These are phyloP conservation scores for Iselma pallidipennis DNA, from an alignment of 2,888 invertebrate genomes.

Conservation along the genomic window DNA sequence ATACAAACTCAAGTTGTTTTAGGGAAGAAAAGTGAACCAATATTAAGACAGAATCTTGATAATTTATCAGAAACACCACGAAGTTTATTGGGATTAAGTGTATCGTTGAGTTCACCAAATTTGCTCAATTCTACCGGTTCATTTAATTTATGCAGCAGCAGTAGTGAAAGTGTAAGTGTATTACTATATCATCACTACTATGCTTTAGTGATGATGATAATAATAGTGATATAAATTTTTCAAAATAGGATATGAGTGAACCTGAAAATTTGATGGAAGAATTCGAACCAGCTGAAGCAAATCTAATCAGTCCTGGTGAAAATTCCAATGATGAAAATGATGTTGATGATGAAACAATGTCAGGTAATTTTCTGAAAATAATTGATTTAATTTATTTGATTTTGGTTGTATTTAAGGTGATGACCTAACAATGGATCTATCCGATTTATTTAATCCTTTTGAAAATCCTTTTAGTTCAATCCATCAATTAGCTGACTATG, in stretches of 20 bases:
- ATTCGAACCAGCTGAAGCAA: slow-evolving; percentile 56
- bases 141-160: slow-evolving; percentile 54
- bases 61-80: slow-evolving; percentile 35
- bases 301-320: slow-evolving; percentile 63
- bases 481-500: too few species aligned
- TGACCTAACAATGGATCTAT: slow-evolving; percentile 1
- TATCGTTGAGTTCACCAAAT: slow-evolving; percentile 54
- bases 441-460: neutral
- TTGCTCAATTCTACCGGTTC: slow-evolving; percentile 51
- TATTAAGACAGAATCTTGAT: slow-evolving; percentile 28
- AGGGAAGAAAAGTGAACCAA: slow-evolving; percentile 26
- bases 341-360: slow-evolving; percentile 84
- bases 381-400: neutral
- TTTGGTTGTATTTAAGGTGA: slow-evolving; percentile 5
- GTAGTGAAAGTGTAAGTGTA: slow-evolving; percentile 48
- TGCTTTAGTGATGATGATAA: neutral
- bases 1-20: slow-evolving; percentile 39
- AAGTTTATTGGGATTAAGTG: slow-evolving; percentile 47
- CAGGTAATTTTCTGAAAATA: slow-evolving; percentile 59
- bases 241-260: slow-evolving; percentile 64
- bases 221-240: slow-evolving; percentile 37
- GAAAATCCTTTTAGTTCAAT: neutral
- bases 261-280: slow-evolving; percentile 68
- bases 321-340: slow-evolving; percentile 83
- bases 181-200: neutral